Evolutionary conservation across 2,797 vertebrate species (phyloP).

Genomic region (Luscinia luscinia): DNA sequence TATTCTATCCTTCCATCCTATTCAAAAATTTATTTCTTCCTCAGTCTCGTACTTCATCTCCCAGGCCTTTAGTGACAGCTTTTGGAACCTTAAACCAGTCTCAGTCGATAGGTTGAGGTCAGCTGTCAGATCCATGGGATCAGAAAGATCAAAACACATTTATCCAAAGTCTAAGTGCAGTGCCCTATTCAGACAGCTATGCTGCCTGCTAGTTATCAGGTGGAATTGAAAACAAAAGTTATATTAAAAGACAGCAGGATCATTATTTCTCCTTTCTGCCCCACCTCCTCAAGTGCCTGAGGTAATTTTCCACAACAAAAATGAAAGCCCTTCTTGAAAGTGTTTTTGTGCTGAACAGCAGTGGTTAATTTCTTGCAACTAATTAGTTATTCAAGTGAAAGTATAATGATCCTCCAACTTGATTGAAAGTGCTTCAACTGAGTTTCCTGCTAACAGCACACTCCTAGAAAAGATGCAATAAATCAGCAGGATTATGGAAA

Average conservation of each 20-base stretch:
- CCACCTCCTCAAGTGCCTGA: background rate
- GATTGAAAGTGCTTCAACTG: conserved; percentile 61
- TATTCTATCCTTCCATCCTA: background rate
- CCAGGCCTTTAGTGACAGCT: background rate
- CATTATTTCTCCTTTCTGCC: conserved; percentile 24
- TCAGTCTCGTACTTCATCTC: background rate
- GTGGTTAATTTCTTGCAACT: conserved; percentile 59
- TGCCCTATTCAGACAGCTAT: background rate
- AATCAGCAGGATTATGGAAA: conserved; percentile 65
- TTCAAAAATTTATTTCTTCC: background rate
- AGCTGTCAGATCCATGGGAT: background rate
- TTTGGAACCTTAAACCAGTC: background rate
- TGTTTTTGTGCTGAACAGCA: conserved; percentile 50
- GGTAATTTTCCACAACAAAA: conserved; percentile 63
- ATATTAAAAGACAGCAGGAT: conserved; percentile 49
- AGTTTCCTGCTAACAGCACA: conserved; percentile 52
- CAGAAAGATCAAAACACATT: background rate
- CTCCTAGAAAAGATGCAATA: conserved; percentile 48
- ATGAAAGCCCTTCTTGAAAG: conserved; percentile 37
- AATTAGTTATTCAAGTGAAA: conserved; percentile 68
- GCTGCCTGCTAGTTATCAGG: background rate
- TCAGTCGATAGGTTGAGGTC: background rate
- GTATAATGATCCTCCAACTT: conserved; percentile 56
- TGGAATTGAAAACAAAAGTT: conserved; percentile 50
- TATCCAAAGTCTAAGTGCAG: background rate